phyloP scores from a whole-genome alignment of 2,888 invertebrate species.

The Abrostola tripartita region DNA sequence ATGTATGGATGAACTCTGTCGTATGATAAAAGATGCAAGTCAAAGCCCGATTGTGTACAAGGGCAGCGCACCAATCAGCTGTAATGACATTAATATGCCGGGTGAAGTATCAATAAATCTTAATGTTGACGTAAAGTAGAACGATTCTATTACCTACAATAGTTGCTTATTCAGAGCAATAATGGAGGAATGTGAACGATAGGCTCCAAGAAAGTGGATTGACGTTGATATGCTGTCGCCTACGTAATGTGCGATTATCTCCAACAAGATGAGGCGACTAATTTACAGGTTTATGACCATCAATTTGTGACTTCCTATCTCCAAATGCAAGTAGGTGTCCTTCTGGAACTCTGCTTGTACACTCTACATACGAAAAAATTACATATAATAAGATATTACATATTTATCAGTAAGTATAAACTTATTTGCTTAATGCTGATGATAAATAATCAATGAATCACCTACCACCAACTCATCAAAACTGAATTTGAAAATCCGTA shows the following conservation, averaged over 20 bases:
- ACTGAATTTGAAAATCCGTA: neutral
- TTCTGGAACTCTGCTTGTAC: slow-evolving; percentile 14
- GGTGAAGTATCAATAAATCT: slow-evolving; percentile 31
- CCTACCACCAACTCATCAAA: neutral
- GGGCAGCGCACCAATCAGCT: slow-evolving; percentile 20
- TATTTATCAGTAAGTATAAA: neutral
- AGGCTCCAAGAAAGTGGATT: slow-evolving; percentile 54
- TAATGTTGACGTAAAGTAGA: slow-evolving; percentile 38
- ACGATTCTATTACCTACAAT: slow-evolving; percentile 43
- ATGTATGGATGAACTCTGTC: slow-evolving; percentile 36
- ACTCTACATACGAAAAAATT: neutral
- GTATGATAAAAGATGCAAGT: slow-evolving; percentile 32
- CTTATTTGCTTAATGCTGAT: neutral
- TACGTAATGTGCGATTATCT: slow-evolving; percentile 52
- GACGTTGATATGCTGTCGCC: slow-evolving; percentile 52
- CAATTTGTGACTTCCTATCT: slow-evolving; percentile 60
- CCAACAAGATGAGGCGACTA: slow-evolving; percentile 49
- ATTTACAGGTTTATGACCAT: slow-evolving; percentile 53
- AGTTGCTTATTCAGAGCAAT: slow-evolving; percentile 37
- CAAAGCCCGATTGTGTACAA: slow-evolving; percentile 44
- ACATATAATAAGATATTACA: neutral
- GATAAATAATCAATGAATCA: neutral
- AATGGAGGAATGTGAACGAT: slow-evolving; percentile 44
- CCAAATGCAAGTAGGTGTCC: slow-evolving; percentile 52
- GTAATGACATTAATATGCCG: slow-evolving; percentile 9